Percentiles rank a stretch among this genome's conserved stretches.
These are phyloP conservation scores for Listronotus oregonensis DNA, from an alignment of 1,140 invertebrate species.

Conservation along the genomic window DNA sequence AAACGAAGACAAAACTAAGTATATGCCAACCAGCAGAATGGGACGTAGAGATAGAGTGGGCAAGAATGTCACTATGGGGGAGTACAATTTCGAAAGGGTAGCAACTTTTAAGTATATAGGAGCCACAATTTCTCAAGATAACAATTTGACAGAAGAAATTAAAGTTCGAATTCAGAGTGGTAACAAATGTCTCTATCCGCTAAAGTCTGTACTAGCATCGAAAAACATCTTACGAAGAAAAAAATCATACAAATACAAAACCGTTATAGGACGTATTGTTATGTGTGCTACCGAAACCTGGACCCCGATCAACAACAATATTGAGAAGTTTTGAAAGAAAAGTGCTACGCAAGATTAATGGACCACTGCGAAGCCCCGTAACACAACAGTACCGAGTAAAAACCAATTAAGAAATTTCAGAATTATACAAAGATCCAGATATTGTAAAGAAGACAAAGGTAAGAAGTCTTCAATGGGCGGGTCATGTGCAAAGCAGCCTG, in stretches of 20 bases:
- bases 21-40: constrained; percentile 1
- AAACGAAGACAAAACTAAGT: not conserved
- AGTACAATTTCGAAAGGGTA: not conserved
- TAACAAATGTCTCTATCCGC: no score
- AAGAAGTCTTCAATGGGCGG: not conserved
- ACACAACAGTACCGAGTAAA: constrained; percentile 10
- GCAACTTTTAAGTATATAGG: no score
- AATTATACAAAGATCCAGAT: constrained; percentile 14
- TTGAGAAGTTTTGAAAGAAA: not conserved
- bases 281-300: no score
- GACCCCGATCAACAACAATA: not conserved
- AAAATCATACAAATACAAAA: no score
- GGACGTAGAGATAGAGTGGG: constrained; percentile 7
- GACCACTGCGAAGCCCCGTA: not conserved
- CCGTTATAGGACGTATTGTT: no score
- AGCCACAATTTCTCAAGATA: no score
- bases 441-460: not conserved
- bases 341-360: not conserved
- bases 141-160: no score
- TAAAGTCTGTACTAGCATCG: no score
- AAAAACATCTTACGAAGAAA: no score
- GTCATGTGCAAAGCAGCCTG: not conserved
- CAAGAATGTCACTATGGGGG: constrained; percentile 1
- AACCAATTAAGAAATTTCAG: constrained; percentile 9
- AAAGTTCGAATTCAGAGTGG: no score